Evolutionary conservation across 2,888 invertebrate species (phyloP).

Genomic region (Acanthococcus lagerstroemiae): DNA sequence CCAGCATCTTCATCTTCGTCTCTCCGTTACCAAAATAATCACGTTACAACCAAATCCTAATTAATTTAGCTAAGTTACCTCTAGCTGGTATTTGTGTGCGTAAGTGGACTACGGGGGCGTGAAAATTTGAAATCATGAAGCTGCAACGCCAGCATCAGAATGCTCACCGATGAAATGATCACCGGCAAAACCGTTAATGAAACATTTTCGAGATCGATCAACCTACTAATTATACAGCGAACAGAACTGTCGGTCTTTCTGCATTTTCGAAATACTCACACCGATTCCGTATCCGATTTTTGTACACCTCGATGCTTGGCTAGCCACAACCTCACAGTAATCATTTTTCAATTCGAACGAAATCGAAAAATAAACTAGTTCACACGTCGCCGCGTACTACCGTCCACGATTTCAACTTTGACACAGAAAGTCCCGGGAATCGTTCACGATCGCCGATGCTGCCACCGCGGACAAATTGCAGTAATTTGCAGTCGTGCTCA

Average conservation of each 20-base stretch:
- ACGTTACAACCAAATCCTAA: no score
- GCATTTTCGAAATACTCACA: neutral
- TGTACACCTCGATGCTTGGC: no score
- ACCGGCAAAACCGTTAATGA: neutral
- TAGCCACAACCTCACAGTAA: neutral
- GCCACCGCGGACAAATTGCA: neutral
- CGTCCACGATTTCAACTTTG: slow-evolving; percentile 12
- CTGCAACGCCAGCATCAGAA: no score
- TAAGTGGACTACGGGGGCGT: no score
- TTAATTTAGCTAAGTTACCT: no score
- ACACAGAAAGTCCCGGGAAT: slow-evolving; percentile 1
- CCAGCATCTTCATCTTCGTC: no score
- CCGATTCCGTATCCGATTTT: no score
- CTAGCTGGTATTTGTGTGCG: no score
- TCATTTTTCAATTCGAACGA: slow-evolving; percentile 8
- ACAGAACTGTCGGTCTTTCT: neutral
- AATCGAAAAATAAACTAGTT: slow-evolving; percentile 7
- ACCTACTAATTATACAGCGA: neutral
- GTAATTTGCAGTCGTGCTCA: neutral
- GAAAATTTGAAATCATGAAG: no score
- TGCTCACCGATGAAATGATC: neutral
- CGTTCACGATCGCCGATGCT: neutral
- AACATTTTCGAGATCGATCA: neutral
- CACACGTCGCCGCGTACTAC: neutral
- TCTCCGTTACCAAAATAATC: no score